These are phyloP conservation scores for Nemapogon koenigi DNA, from an alignment of 2,888 invertebrate genomes.

Conservation along the genomic window DNA sequence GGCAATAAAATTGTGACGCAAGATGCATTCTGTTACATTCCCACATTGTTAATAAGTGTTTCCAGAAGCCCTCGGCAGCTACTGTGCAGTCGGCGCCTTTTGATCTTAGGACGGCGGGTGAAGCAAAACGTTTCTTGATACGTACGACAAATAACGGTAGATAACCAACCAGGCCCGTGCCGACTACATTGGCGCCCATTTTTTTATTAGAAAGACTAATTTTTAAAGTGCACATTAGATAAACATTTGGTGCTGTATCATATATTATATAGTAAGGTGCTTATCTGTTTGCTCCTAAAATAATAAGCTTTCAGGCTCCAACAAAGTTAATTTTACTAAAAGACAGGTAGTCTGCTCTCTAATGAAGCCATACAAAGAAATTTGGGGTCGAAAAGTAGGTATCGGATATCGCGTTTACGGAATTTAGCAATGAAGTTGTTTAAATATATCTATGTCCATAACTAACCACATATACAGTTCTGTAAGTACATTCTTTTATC, in stretches of 20 bases:
- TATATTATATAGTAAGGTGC: too few relatives aligned
- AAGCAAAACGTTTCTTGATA: conserved; percentile 30
- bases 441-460: too few relatives aligned
- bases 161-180: conserved; percentile 37
- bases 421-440: too few relatives aligned
- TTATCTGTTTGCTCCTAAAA: not conserved
- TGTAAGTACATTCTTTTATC: too few relatives aligned
- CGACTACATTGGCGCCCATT: conserved; percentile 33
- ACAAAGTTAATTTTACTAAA: too few relatives aligned
- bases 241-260: not conserved
- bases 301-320: not conserved
- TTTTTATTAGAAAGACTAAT: conserved; percentile 42
- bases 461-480: too few relatives aligned
- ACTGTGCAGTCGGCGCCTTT: conserved; percentile 45
- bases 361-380: too few relatives aligned
- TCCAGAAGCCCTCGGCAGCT: conserved; percentile 37
- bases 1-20: conserved; percentile 37
- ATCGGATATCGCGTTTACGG: too few relatives aligned
- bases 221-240: conserved; percentile 12
- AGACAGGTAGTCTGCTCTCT: too few relatives aligned
- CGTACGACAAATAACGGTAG: conserved; percentile 59
- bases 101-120: conserved; percentile 32
- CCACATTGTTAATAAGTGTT: conserved; percentile 25
- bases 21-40: conserved; percentile 34
- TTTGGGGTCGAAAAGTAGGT: too few relatives aligned